phyloP scores from a whole-genome alignment of 37 sponge, comb jelly and placozoan species.

The Halichondria panicea region DNA sequence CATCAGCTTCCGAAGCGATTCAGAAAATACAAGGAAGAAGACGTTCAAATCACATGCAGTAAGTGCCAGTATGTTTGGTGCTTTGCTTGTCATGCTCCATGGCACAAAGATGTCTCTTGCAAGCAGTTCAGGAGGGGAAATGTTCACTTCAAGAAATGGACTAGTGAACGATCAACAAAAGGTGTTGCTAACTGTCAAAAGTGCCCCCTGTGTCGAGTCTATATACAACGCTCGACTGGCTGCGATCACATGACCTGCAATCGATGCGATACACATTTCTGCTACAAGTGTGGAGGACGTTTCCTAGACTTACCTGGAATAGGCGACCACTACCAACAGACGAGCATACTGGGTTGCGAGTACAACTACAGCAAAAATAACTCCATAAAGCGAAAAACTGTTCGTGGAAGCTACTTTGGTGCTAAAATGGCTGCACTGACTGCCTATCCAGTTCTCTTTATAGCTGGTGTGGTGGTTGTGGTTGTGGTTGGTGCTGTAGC shows the following conservation, averaged over 20 bases:
- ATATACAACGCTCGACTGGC: constrained; percentile 73
- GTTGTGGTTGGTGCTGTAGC: constrained; percentile 52
- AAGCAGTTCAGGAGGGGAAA: constrained; percentile 45
- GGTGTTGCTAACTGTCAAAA: constrained; percentile 70
- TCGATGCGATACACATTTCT: constrained; percentile 68
- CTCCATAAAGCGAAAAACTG: constrained; percentile 25
- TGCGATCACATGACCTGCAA: constrained; percentile 85
- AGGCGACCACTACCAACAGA: constrained; percentile 50
- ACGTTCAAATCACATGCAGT: constrained; percentile 58
- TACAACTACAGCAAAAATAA: constrained; percentile 33
- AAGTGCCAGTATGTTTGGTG: constrained; percentile 73
- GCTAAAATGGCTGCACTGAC: constrained; percentile 39
- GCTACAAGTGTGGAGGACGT: constrained; percentile 79
- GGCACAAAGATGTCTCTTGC: constrained; percentile 70
- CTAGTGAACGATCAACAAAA: neutral
- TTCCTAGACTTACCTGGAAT: constrained; percentile 24
- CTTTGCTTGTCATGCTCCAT: constrained; percentile 85
- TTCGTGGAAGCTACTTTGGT: constrained; percentile 50
- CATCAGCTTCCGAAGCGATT: constrained; percentile 30
- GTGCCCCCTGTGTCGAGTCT: constrained; percentile 74
- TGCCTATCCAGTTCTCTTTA: constrained; percentile 56
- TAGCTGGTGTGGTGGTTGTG: constrained; percentile 43
- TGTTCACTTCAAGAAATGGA: constrained; percentile 66
- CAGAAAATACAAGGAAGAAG: constrained; percentile 14
- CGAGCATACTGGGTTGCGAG: constrained; percentile 68